Evolutionary conservation across 92 coral and sea anemone genomes (phyloP).

Genomic region (Diadumene lineata): DNA sequence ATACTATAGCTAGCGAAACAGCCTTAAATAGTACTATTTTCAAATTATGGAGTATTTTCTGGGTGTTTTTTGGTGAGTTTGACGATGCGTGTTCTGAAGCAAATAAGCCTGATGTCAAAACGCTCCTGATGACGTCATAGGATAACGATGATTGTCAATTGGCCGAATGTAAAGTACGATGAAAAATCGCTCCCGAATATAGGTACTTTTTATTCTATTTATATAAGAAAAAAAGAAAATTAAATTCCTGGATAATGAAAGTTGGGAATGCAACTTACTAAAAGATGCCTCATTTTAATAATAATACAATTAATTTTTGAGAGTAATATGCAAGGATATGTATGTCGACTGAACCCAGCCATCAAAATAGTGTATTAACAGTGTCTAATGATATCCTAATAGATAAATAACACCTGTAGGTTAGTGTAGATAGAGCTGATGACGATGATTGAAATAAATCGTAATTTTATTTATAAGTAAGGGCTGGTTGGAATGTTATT

Average conservation of each 20-base stretch:
- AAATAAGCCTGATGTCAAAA: constrained; percentile 3
- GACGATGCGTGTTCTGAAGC: constrained; percentile 5
- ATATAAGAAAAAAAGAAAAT: constrained; percentile 28
- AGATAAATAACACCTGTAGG: neutral
- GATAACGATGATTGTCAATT: neutral
- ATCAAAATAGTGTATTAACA: neutral
- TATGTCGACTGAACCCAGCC: no score
- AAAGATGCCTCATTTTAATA: neutral
- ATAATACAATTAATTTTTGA: neutral
- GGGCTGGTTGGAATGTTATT: neutral
- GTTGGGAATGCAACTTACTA: neutral
- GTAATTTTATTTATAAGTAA: neutral
- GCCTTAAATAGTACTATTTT: neutral
- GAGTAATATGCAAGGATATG: neutral
- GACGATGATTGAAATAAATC: neutral
- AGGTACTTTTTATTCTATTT: constrained; percentile 48
- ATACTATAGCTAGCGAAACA: neutral
- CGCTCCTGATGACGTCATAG: constrained; percentile 24
- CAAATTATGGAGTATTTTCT: constrained; percentile 4
- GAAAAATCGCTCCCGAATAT: constrained; percentile 7
- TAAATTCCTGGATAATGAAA: constrained; percentile 7
- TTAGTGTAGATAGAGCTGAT: neutral
- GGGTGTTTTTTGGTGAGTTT: constrained; percentile 2
- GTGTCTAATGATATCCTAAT: neutral
- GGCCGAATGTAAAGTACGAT: neutral